Percentiles rank a stretch among this genome's conserved stretches.
These are phyloP conservation scores for Bactericera cockerelli DNA, from an alignment of 1,140 invertebrate species.

Conservation along the genomic window DNA sequence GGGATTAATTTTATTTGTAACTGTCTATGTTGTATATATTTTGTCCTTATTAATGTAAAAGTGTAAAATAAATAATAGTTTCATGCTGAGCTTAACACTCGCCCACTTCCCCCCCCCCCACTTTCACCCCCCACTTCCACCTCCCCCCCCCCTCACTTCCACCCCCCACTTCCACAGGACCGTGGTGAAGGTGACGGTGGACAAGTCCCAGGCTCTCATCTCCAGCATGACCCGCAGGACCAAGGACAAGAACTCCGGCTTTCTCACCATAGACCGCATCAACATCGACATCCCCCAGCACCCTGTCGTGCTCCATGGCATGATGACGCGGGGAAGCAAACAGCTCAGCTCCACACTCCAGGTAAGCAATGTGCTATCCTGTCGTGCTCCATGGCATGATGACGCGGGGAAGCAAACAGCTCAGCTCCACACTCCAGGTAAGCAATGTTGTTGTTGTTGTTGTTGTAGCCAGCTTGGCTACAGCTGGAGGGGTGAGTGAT, in stretches of 20 bases:
- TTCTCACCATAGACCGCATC: conserved; percentile 74
- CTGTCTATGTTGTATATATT: too few species aligned
- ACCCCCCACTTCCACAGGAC: too few species aligned
- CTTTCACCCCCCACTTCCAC: too few species aligned
- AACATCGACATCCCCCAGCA: conserved; percentile 92
- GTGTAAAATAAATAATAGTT: too few species aligned
- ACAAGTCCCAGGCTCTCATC: conserved; percentile 81
- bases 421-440: conserved; percentile 77
- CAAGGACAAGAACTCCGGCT: conserved; percentile 73
- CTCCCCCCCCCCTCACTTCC: too few species aligned
- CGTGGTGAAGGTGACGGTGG: conserved; percentile 82
- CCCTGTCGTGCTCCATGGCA: conserved; percentile 87
- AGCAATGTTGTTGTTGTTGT: too few species aligned
- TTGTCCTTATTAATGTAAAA: too few species aligned
- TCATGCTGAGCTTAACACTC: too few species aligned
- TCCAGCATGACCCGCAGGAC: conserved; percentile 58
- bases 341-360: conserved; percentile 82
- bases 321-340: conserved; percentile 89
- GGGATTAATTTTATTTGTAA: too few species aligned
- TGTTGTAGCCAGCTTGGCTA: too few species aligned
- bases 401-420: conserved; percentile 80
- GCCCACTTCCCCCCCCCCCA: too few species aligned
- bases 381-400: conserved; percentile 94
- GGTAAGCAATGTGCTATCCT: conserved; percentile 43
- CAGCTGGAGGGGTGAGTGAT: too few species aligned